phyloP scores from a whole-genome alignment of 2,888 invertebrate species.

The Odontocerum albicorne region DNA sequence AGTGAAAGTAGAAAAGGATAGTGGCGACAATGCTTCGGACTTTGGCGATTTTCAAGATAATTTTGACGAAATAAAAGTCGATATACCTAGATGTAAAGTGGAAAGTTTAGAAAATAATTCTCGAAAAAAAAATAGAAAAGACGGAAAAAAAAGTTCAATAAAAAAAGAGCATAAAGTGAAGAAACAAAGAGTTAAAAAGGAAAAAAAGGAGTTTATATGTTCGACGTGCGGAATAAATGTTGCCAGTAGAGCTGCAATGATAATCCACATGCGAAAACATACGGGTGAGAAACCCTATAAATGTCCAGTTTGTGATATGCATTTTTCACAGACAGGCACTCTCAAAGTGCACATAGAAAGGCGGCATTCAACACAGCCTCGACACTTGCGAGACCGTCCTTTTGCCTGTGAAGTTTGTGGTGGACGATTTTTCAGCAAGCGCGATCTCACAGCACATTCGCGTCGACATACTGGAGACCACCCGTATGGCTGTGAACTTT shows the following conservation, averaged over 20 bases:
- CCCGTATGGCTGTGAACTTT: conserved; percentile 23
- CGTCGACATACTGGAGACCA: conserved; percentile 49
- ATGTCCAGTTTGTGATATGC: conserved; percentile 46
- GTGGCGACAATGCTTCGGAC: background rate
- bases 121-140: background rate
- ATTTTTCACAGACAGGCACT: conserved; percentile 42
- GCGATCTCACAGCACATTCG: conserved; percentile 47
- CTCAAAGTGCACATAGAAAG: conserved; percentile 46
- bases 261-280: conserved; percentile 27
- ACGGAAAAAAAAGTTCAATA: background rate
- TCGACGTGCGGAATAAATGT: conserved; percentile 14
- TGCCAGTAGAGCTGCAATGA: conserved; percentile 16
- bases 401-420: conserved; percentile 48
- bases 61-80: background rate
- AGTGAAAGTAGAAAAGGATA: background rate
- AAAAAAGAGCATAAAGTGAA: background rate
- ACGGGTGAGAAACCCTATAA: conserved; percentile 34
- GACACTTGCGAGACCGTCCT: conserved; percentile 5
- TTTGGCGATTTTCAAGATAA: background rate
- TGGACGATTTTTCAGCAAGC: conserved; percentile 47
- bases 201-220: conserved; percentile 12
- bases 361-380: conserved; percentile 49
- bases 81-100: background rate
- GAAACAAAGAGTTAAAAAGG: conserved; percentile 8
- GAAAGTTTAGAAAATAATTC: background rate